Base-by-base conservation (phyloP, 92 coral and sea anemone genomes). In the Metridium senile region DNA sequence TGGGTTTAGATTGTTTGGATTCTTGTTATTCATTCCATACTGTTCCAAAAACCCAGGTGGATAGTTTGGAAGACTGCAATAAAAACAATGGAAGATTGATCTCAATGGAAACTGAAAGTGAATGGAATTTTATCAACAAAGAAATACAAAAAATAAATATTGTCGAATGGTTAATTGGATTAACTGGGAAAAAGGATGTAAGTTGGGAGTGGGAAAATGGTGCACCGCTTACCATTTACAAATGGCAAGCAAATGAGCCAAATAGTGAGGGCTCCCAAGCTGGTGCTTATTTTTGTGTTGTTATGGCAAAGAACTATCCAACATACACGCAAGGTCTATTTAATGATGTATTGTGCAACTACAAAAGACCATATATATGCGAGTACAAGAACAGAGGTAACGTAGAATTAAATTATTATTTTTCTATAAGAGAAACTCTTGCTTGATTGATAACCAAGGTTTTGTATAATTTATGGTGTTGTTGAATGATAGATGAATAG, bases 11-110 rank as follows among this genome's bases (percentile, higher is more conserved):
- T n/a, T n/a, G n/a, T n/a, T n/a, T n/a, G n/a, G n/a, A n/a, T 52
- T 71, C 63, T 23, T 71, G 75, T 34, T 71, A 71, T n/a, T 11
- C 46, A 26, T 71, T 71, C 29, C 43, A 71, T n/a, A 51, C 33
- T 9, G 43, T 29, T 31, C 46, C 0, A 3, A 26, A 26, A 29
- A 28, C 33, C 21, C 26, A 62, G 75, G 11, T 1, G 25, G 63
- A 49, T n/a, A 71, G 75, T 52, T 30, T 46, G 19, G 23, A 10
- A 13, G 30, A 49, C 47, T 71, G 75, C 27, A 52, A 10, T 21
- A 0, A 0, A 1, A 51, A 30, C 1, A 26, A 35, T 19, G 75
- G 75, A 28, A 30, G 32, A 13, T 29, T 71, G 63, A 62, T 71
- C 3, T 23, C 61, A 35, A 70, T 70, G 34, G 74, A 70, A 70